These are phyloP conservation scores for Drosophila pallidifrons DNA, from an alignment of 1,140 invertebrate genomes.

Conservation along the genomic window DNA sequence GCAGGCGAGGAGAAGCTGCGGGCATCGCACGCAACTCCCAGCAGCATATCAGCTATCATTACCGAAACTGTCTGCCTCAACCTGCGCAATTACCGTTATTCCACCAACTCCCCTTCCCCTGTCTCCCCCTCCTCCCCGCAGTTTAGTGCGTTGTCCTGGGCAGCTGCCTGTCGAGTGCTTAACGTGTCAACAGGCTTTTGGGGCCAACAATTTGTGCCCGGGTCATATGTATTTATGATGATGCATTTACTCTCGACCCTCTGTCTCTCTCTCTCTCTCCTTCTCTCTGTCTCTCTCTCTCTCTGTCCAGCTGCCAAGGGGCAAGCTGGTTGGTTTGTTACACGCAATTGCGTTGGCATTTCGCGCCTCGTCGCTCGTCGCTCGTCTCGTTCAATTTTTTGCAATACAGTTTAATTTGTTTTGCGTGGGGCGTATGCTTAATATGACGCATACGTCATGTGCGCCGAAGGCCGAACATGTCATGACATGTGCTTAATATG, in stretches of 20 bases:
- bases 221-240: conserved; percentile 46
- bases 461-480: conserved; percentile 27
- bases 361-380: conserved; percentile 21
- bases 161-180: conserved; percentile 33
- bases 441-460: conserved; percentile 73
- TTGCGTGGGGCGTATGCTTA: conserved; percentile 56
- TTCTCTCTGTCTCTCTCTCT: too few species aligned
- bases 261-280: too few species aligned
- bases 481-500: conserved; percentile 70
- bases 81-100: not conserved
- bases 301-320: too few species aligned
- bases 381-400: conserved; percentile 35
- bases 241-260: conserved; percentile 36
- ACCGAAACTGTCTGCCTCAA: conserved; percentile 28
- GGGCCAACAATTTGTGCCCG: conserved; percentile 28
- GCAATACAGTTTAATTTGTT: conserved; percentile 72
- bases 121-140: too few species aligned
- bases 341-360: conserved; percentile 57
- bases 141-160: not conserved
- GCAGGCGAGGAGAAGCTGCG: not conserved
- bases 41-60: conserved; percentile 30
- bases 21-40: conserved; percentile 18
- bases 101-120: too few species aligned
- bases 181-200: conserved; percentile 40
- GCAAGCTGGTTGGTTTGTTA: conserved; percentile 23